Conservation (phyloP, 2,888 invertebrate species). For the Drosophila cognata region DNA sequence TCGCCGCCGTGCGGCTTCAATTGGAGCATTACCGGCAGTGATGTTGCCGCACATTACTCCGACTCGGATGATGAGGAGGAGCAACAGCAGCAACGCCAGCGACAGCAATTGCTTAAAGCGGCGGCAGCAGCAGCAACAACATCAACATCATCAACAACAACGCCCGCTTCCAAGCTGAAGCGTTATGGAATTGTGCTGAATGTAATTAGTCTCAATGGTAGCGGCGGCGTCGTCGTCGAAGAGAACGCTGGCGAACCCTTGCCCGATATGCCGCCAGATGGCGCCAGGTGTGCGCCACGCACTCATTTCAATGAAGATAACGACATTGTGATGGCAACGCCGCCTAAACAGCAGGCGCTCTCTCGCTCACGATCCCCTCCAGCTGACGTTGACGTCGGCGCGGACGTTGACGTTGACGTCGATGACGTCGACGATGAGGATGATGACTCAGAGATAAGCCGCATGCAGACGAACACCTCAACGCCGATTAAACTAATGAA, state of each 20-base stretch:
- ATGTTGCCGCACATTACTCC: slow-evolving; percentile 75
- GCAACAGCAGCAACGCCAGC: slow-evolving; percentile 61
- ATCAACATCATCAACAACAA: slow-evolving; percentile 35
- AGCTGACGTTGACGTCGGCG: slow-evolving; percentile 45
- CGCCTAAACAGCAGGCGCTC: slow-evolving; percentile 69
- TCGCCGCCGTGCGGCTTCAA: slow-evolving; percentile 84
- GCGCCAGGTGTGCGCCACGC: slow-evolving; percentile 64
- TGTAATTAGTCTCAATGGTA: slow-evolving; percentile 80
- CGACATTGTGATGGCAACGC: slow-evolving; percentile 75
- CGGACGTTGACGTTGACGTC: slow-evolving; percentile 16
- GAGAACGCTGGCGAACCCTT: slow-evolving; percentile 26
- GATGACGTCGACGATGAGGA: slow-evolving; percentile 83
- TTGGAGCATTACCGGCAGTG: slow-evolving; percentile 83
- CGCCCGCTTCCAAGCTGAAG: slow-evolving; percentile 79
- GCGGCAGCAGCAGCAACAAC: slow-evolving; percentile 54
- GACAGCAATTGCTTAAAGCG: slow-evolving; percentile 34
- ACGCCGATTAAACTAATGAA: slow-evolving; percentile 85
- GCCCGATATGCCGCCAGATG: slow-evolving; percentile 25
- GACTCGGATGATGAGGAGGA: slow-evolving; percentile 79
- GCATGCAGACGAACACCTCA: slow-evolving; percentile 85
- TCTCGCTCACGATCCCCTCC: slow-evolving; percentile 45
- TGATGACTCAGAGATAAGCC: slow-evolving; percentile 85
- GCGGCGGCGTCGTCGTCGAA: slow-evolving; percentile 32
- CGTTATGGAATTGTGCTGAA: slow-evolving; percentile 85
- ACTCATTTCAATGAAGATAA: slow-evolving; percentile 77